Percentiles rank a stretch among this genome's conserved stretches.
Evolutionary conservation across 1,140 invertebrate species (phyloP).

Genomic region (Philaenus spumarius): DNA sequence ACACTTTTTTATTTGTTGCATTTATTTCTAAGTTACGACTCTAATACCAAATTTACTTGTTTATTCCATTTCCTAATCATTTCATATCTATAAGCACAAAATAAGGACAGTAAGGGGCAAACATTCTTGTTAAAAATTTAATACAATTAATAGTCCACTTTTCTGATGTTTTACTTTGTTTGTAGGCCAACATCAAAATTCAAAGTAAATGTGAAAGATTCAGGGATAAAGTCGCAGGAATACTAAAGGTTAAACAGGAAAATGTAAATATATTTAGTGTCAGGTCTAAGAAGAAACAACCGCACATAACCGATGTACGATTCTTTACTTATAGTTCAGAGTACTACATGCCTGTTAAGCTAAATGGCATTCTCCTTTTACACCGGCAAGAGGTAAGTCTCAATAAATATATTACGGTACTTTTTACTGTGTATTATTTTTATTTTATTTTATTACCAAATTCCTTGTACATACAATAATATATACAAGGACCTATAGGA

Average conservation of each 20-base stretch:
- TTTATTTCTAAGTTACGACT: background rate
- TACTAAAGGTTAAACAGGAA: conserved; percentile 71
- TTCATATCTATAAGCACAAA: background rate
- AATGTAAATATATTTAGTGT: conserved; percentile 95
- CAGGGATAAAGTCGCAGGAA: conserved; percentile 40
- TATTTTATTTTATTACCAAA: too few relatives aligned
- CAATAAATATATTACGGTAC: too few relatives aligned
- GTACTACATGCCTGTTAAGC: conserved; percentile 86
- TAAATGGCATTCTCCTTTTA: conserved; percentile 88
- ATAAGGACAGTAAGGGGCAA: conserved; percentile 43
- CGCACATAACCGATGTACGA: conserved; percentile 83
- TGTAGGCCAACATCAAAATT: conserved; percentile 65
- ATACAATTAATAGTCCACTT: background rate
- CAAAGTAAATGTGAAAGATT: conserved; percentile 65
- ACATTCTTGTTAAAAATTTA: background rate
- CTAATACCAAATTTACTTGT: background rate
- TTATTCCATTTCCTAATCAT: background rate
- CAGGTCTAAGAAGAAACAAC: conserved; percentile 74
- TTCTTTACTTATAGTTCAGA: conserved; percentile 82
- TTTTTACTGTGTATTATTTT: too few relatives aligned
- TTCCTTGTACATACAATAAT: too few relatives aligned
- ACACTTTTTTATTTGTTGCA: too few relatives aligned
- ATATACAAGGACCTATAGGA: too few relatives aligned
- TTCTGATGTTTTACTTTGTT: background rate
- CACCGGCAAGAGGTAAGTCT: conserved; percentile 71